Evolutionary conservation across 2,113 vertebrate species (phyloP).

Genomic region (Misgurnus mizolepis): DNA sequence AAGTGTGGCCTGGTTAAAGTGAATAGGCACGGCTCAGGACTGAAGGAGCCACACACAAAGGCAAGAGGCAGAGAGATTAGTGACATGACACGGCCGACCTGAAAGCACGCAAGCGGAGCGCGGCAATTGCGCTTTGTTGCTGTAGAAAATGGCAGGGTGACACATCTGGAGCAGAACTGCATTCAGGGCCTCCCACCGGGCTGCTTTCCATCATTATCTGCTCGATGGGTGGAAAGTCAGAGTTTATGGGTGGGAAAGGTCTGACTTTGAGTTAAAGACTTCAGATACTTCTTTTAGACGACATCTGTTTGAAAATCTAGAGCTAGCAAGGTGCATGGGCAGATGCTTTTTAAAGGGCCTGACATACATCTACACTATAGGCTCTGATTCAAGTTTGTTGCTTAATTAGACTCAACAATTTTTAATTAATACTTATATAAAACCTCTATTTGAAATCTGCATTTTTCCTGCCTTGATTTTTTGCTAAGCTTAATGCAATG

Average conservation of each 20-base stretch:
- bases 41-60: conserved; percentile 40
- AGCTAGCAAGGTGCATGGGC: no score
- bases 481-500: no score
- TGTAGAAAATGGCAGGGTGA: conserved; percentile 61
- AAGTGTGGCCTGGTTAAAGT: conserved; percentile 50
- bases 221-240: conserved; percentile 65
- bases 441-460: no score
- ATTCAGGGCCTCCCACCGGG: conserved; percentile 57
- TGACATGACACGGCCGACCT: conserved; percentile 45
- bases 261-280: background rate
- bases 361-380: no score
- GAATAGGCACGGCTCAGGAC: conserved; percentile 29
- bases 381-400: no score
- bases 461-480: no score
- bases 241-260: background rate
- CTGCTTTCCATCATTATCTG: conserved; percentile 67
- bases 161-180: conserved; percentile 68
- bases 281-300: no score
- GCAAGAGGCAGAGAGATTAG: conserved; percentile 46
- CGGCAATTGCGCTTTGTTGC: conserved; percentile 66
- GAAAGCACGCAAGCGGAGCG: conserved; percentile 56
- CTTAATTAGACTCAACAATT: no score
- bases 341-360: no score
- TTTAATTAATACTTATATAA: no score
- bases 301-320: no score